Evolutionary conservation across 2,113 vertebrate genomes (phyloP).

Genomic region (Daphoenositta chrysoptera): DNA sequence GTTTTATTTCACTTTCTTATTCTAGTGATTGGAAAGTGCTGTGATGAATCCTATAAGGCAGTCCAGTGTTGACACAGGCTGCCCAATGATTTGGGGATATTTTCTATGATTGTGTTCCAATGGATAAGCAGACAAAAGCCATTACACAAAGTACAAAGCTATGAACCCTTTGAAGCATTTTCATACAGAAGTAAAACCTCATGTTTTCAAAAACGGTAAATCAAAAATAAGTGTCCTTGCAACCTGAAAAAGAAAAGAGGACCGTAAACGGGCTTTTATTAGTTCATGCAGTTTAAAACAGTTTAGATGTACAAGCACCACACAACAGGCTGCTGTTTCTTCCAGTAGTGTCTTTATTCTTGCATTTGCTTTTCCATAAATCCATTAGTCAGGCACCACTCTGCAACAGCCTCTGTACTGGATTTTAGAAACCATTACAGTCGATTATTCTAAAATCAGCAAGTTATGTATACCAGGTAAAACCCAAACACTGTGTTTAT

Average conservation of each 20-base stretch:
- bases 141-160: not conserved
- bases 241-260: not conserved
- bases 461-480: not conserved
- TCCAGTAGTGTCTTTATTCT: not conserved
- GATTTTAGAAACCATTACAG: not conserved
- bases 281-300: not conserved
- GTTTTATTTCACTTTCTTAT: not conserved
- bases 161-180: not conserved
- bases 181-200: not conserved
- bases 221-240: not conserved
- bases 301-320: not conserved
- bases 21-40: not conserved
- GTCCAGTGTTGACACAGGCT: not conserved
- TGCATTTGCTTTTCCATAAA: slow-evolving; percentile 4
- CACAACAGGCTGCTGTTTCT: not conserved
- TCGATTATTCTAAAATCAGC: not conserved
- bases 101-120: not conserved
- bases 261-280: not conserved
- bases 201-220: not conserved
- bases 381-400: not conserved
- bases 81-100: not conserved
- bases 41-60: not conserved
- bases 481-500: not conserved
- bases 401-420: not conserved
- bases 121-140: not conserved